Base-by-base conservation (phyloP, 2,888 invertebrate species). In the Latrodectus elegans region DNA sequence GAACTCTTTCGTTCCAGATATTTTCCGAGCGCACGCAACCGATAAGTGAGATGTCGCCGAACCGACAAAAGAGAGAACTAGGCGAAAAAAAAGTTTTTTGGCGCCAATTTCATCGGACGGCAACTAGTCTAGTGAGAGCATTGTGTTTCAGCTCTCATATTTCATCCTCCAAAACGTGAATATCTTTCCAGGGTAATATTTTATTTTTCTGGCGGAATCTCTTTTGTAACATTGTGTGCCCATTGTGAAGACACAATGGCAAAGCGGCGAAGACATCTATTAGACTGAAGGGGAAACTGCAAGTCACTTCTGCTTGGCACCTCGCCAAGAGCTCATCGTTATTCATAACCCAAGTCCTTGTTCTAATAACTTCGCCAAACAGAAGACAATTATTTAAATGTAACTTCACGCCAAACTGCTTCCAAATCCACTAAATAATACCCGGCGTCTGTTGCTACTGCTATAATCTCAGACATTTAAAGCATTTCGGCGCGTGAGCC, bases 301-400 rank as follows among this genome's bases (percentile, higher is more conserved):
- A 74, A 74, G 67, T 67, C 73, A 52, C 74, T 80, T n/a, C 67
- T 51, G 15, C 64, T 68, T 75, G 82, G 82, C 75, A 51, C 55
- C 12, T 68, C 75, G 82, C 82, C 82, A 82, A 67, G 26, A 15
- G 70, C 70, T 82, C 82, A 82, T 82, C 82, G 82, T 82, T 82
- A 82, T 82, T 82, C 82, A 82, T 82, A 82, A 82, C 82, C 55
- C 53, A 75, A 74, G 74, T 82, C 70, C 82, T 82, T 82, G 82
- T 82, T 82, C 82, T 82, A 82, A 82, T 82, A 82, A 82, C 67
- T 82, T 82, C 82, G 82, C 82, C 82, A 82, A 75, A 75, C 75
- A 82, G 82, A 82, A 75, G 75, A 75, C 82, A 82, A 82, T 82
- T 82, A 82, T 82, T 82, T 82, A 82, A 82, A 82, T 82, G 75